Percentiles rank a stretch among this genome's conserved stretches.
Conservation (phyloP, 2,113 vertebrate species). For the Ceyx margarethae region DNA sequence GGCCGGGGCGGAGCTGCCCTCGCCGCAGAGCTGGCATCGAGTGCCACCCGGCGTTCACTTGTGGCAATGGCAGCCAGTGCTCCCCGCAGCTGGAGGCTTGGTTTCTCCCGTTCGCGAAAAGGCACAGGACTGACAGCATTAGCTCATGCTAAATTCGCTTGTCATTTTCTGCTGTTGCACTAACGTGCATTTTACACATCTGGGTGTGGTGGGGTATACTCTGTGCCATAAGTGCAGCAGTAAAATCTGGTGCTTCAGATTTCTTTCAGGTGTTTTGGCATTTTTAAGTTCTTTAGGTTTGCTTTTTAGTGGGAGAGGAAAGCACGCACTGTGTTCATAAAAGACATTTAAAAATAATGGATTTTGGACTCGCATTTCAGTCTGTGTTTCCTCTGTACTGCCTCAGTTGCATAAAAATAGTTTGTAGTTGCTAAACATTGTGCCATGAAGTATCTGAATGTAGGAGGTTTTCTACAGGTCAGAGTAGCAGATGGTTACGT, state of each 20-base stretch:
- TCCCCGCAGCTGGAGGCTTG: not conserved
- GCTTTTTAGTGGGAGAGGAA: not conserved
- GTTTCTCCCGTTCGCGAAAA: accelerated
- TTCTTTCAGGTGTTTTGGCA: not conserved
- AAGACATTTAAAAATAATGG: accelerated
- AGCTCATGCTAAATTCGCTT: accelerated
- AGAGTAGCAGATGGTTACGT: not conserved
- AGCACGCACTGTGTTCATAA: accelerated
- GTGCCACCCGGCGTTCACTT: constrained; percentile 7
- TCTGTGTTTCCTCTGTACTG: not conserved
- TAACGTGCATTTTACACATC: accelerated
- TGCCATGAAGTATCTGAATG: not conserved
- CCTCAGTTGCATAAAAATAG: not conserved
- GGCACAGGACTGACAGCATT: accelerated
- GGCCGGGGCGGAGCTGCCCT: not conserved
- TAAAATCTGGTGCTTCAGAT: no score
- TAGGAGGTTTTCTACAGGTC: not conserved
- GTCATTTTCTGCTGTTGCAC: accelerated
- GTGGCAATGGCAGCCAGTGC: not conserved
- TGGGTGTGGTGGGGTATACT: accelerated
- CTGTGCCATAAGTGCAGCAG: not conserved
- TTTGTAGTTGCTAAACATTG: accelerated
- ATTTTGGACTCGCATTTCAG: accelerated
- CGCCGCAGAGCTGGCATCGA: not conserved
- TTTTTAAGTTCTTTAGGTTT: not conserved